Conservation (phyloP, 1,140 invertebrate genomes). For the Zaprionus ornatus region DNA sequence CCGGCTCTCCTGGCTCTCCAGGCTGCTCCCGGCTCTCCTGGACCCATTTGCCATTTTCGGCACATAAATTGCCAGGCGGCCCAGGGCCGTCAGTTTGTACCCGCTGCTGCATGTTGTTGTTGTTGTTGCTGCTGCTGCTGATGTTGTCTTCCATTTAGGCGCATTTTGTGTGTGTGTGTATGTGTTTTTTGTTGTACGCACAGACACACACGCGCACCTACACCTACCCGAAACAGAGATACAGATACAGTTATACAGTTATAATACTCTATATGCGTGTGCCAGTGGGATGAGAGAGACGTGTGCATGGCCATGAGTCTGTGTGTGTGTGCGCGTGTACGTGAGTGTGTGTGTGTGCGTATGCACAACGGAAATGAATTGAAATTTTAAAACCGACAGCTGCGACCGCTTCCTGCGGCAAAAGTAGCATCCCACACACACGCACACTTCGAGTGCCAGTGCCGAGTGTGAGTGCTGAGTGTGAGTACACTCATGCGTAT, state of each 20-base stretch:
- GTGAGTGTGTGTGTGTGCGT: slow-evolving; percentile 20
- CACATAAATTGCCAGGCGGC: slow-evolving; percentile 53
- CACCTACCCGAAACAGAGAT: not conserved
- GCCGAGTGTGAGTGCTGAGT: not conserved
- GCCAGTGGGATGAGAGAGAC: not conserved
- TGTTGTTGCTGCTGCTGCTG: slow-evolving; percentile 22
- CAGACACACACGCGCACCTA: not conserved
- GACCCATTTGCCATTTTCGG: slow-evolving; percentile 55
- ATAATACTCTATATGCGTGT: slow-evolving; percentile 16
- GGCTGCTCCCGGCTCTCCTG: slow-evolving; percentile 23
- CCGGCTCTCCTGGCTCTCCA: not conserved
- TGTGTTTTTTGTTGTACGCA: slow-evolving; percentile 8
- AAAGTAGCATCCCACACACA: slow-evolving; percentile 56
- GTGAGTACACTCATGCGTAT: slow-evolving; percentile 34
- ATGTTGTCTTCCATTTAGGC: slow-evolving; percentile 73
- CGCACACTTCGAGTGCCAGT: slow-evolving; percentile 51
- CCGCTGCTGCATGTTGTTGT: slow-evolving; percentile 10
- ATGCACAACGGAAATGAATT: slow-evolving; percentile 80
- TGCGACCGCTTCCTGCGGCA: slow-evolving; percentile 80
- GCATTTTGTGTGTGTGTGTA: slow-evolving; percentile 51
- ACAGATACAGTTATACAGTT: slow-evolving; percentile 5
- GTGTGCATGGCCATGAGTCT: slow-evolving; percentile 6
- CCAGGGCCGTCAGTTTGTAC: slow-evolving; percentile 20
- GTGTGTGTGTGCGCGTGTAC: not conserved
- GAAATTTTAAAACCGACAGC: slow-evolving; percentile 82